Conservation (phyloP, 1,140 invertebrate species). For the Calycopis cecrops region DNA sequence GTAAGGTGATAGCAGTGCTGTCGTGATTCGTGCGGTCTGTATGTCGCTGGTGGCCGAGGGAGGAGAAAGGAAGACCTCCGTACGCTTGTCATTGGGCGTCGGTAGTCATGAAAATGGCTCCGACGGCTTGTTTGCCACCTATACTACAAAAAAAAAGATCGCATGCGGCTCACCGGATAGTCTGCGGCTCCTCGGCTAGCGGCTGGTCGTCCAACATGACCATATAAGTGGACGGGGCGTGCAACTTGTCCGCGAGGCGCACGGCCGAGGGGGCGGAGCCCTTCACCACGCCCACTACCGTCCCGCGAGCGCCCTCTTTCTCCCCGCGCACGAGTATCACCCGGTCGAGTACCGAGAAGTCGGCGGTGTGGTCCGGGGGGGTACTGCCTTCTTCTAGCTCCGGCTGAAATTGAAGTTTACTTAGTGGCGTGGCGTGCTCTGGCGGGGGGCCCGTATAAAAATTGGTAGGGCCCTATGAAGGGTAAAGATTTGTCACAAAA, state of each 20-base stretch:
- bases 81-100: no score
- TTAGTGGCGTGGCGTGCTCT: no score
- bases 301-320: constrained; percentile 88
- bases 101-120: no score
- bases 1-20: no score
- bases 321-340: constrained; percentile 87
- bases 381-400: constrained; percentile 72
- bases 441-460: no score
- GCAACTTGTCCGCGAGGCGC: constrained; percentile 56
- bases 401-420: constrained; percentile 70
- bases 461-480: no score
- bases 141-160: no score
- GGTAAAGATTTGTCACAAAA: no score
- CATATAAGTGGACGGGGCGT: constrained; percentile 78
- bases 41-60: no score
- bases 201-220: constrained; percentile 81
- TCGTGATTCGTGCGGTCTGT: no score
- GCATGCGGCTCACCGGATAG: background rate
- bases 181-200: background rate
- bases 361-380: constrained; percentile 80
- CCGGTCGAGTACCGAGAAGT: constrained; percentile 86
- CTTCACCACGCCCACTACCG: constrained; percentile 83
- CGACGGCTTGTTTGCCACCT: no score
- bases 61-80: no score
- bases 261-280: constrained; percentile 67